Evolutionary conservation across 2,113 vertebrate genomes (phyloP), one percentile per base, ranked within the genome.

Genomic region (Sapayoa aenigma): DNA sequence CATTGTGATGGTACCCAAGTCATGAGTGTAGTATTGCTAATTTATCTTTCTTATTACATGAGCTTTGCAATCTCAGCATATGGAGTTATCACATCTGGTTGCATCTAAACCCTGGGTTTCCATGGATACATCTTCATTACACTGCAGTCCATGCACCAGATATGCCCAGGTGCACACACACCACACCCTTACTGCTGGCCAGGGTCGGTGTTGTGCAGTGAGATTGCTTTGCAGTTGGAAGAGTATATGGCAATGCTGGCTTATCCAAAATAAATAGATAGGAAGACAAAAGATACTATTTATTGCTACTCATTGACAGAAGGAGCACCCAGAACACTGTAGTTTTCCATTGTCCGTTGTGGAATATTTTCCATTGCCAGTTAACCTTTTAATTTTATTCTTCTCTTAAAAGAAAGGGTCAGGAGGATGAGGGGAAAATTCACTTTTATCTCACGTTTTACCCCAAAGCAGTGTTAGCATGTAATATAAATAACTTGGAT

Each of bases 311-410:
- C 19, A 42, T 73, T 76, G 78, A 75, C 66, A 55, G 46, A 42
- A 42, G 13, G 27, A 72, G 30, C 44, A 37, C 27, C 49, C 2
- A 1, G 66, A 90, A 68, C 8, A 1, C 42, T 75, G n/a, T 35
- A 27, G 9, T 73, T 91, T 89, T 69, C 18, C 19, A 10, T 27
- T 90, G 49, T 35, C 35, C 5, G 2, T 42, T 72, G 25, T 88
- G 47, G 27, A 76, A 80, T 23, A 60, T 66, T 84, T 94, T 77
- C 44, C 49, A 31, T 18, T 83, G 18, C 42, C 27, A 62, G 56
- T 84, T 81, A 93, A 78, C 24, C 8, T 93, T 78, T 71, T 33
- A 55, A 78, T 89, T 89, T 67, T 35, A 59, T 81, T 95, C 21
- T 68, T 82, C 50, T 41, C 22, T 89, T 50, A 90, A 74, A 11